Conservation (phyloP, 2,113 vertebrate genomes). For the Oriolus oriolus region DNA sequence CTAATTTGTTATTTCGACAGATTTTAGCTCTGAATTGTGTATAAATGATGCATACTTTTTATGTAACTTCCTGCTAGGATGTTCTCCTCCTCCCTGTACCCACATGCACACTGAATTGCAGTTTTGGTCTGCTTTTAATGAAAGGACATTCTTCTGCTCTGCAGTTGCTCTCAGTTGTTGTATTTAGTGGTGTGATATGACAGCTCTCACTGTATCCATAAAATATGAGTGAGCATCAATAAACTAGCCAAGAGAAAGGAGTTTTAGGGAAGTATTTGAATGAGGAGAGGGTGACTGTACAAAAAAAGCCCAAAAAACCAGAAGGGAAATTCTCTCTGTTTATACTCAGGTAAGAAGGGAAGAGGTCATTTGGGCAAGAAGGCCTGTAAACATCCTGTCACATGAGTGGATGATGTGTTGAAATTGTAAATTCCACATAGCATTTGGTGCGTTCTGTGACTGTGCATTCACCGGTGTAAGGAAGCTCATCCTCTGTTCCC, state of each 20-base stretch:
- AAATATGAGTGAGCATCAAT: not conserved
- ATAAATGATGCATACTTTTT: not conserved
- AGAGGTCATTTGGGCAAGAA: not conserved
- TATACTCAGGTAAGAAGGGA: not conserved
- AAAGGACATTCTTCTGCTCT: not conserved
- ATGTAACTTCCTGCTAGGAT: not conserved
- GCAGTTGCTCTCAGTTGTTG: not conserved
- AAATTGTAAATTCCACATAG: not conserved
- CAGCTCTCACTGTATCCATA: not conserved
- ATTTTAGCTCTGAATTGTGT: not conserved
- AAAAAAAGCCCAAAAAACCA: not conserved
- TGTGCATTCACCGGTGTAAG: not conserved
- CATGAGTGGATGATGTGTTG: not conserved
- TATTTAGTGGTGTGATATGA: not conserved
- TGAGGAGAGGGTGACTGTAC: not conserved
- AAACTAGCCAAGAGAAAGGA: not conserved
- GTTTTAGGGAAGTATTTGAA: conserved; percentile 27
- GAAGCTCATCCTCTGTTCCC: not conserved
- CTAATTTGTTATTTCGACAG: not conserved
- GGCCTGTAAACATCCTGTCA: not conserved
- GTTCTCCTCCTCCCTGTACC: not conserved
- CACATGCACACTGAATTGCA: not conserved
- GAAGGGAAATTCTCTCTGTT: not conserved
- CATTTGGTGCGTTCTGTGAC: not conserved
- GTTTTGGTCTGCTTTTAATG: not conserved